Percentiles rank a stretch among this genome's conserved stretches.
These are phyloP conservation scores for Serranus cabrilla DNA, from an alignment of 2,797 vertebrate genomes.

Conservation along the genomic window DNA sequence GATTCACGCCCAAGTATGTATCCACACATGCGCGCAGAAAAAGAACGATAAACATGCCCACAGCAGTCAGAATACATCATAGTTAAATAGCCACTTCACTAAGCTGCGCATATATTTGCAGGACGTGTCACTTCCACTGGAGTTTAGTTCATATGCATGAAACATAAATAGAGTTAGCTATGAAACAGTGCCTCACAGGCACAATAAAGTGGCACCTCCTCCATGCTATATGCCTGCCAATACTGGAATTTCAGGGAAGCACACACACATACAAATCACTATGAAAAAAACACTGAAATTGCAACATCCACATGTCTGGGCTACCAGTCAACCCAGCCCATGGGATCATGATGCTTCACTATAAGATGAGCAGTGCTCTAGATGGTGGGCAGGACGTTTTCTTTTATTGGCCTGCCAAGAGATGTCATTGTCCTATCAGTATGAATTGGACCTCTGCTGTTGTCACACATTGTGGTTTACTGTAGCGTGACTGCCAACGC, in stretches of 20 bases:
- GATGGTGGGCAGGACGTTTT: slow-evolving; percentile 58
- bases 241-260: not conserved
- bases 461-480: slow-evolving; percentile 66
- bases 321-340: slow-evolving; percentile 33
- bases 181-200: slow-evolving; percentile 48
- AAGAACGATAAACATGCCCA: slow-evolving; percentile 16
- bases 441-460: slow-evolving; percentile 65
- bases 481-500: slow-evolving; percentile 63
- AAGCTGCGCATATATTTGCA: slow-evolving; percentile 38
- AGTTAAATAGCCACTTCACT: slow-evolving; percentile 22
- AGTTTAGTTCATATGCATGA: slow-evolving; percentile 32
- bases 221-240: slow-evolving; percentile 16
- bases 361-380: slow-evolving; percentile 32
- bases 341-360: slow-evolving; percentile 35
- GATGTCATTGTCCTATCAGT: slow-evolving; percentile 75
- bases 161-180: slow-evolving; percentile 48
- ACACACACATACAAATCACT: slow-evolving; percentile 18
- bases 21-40: slow-evolving; percentile 15
- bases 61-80: slow-evolving; percentile 40
- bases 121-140: slow-evolving; percentile 29
- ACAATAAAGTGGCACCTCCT: slow-evolving; percentile 31
- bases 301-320: slow-evolving; percentile 24
- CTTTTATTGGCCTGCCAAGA: slow-evolving; percentile 78
- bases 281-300: slow-evolving; percentile 23
- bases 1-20: slow-evolving; percentile 41